Percentiles rank a stretch among this genome's conserved stretches.
These are phyloP conservation scores for Scrobipalpa atriplicella DNA, from an alignment of 2,888 invertebrate species.

Conservation along the genomic window DNA sequence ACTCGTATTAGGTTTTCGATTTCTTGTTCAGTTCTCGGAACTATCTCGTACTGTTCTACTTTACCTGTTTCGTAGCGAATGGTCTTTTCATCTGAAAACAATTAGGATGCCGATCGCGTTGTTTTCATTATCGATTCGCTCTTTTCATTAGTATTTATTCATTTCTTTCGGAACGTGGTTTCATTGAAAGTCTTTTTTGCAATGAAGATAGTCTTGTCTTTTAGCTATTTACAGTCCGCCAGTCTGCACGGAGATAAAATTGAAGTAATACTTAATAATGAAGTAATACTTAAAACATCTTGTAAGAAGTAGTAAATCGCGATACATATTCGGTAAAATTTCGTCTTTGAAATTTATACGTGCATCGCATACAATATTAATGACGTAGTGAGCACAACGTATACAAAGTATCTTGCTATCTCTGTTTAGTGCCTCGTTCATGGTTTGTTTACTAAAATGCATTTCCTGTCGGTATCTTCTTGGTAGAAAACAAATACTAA, in stretches of 20 bases:
- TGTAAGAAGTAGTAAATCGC: no score
- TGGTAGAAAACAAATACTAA: no score
- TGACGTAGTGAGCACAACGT: neutral
- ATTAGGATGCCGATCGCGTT: neutral
- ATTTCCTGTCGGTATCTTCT: constrained; percentile 19
- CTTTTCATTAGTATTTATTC: neutral
- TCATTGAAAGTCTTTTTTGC: neutral
- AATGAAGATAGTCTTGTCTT: neutral
- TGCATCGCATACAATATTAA: constrained; percentile 7
- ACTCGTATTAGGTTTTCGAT: constrained; percentile 16
- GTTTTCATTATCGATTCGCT: neutral
- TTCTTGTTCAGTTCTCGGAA: constrained; percentile 11
- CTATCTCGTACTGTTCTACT: neutral
- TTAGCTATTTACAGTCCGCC: no score
- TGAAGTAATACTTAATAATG: no score
- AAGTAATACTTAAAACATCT: no score
- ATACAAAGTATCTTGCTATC: neutral
- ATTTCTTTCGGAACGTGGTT: neutral
- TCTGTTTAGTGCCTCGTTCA: constrained; percentile 15
- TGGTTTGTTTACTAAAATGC: constrained; percentile 24
- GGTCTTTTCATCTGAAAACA: neutral
- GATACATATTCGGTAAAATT: neutral
- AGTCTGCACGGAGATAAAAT: no score
- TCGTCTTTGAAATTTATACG: constrained; percentile 3
- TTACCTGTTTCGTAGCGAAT: neutral